phyloP scores from a whole-genome alignment of 2,113 vertebrate genomes.

The Leucopsar rothschildi region DNA sequence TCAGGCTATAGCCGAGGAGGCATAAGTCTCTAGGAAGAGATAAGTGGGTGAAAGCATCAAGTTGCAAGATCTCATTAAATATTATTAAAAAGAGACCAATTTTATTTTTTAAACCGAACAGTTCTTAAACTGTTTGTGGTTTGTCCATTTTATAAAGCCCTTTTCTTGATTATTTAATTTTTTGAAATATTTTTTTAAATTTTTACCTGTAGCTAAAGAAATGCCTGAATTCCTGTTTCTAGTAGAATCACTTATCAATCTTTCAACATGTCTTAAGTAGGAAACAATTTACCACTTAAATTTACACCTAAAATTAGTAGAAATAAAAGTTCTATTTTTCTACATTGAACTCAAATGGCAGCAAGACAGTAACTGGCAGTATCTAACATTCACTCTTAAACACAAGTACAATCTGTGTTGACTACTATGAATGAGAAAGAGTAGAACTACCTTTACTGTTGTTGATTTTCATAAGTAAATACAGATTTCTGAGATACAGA shows the following conservation, averaged over 20 bases:
- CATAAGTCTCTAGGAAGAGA: not conserved
- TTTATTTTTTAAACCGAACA: not conserved
- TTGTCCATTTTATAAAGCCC: not conserved
- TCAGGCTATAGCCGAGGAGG: not conserved
- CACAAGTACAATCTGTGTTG: not conserved
- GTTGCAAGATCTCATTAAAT: not conserved
- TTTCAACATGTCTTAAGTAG: not conserved
- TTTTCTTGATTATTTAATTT: not conserved
- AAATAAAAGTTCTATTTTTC: not conserved
- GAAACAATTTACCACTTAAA: not conserved
- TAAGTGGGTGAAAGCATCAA: not conserved
- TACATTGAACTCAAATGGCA: not conserved
- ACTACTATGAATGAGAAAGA: not conserved
- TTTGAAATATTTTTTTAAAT: not conserved
- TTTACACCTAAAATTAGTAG: not conserved
- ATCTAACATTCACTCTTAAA: not conserved
- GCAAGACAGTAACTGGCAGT: not conserved
- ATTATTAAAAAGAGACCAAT: not conserved
- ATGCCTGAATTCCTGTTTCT: not conserved
- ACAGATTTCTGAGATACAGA: not conserved
- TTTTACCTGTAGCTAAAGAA: not conserved
- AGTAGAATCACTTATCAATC: not conserved
- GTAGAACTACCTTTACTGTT: not conserved
- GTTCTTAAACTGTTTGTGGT: not conserved
- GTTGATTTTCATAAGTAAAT: not conserved